A percentile compares a stretch with the other conserved stretches of the same genome.
phyloP scores from a whole-genome alignment of 2,113 vertebrate species.

The Euleptes europaea region DNA sequence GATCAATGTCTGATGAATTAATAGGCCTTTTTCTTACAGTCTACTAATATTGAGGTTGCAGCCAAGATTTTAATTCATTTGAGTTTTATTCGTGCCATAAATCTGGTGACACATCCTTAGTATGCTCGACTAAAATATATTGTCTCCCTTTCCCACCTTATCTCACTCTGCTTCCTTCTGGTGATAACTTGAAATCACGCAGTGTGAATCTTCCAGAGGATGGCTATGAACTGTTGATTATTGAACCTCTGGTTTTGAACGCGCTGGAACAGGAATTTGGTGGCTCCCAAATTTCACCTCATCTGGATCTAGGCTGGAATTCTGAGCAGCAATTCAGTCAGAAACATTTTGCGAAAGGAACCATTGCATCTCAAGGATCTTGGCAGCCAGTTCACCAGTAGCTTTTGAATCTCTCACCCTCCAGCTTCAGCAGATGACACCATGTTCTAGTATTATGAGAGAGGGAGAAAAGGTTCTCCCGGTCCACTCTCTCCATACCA shows the following conservation, averaged over 20 bases:
- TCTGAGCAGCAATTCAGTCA: too few relatives aligned
- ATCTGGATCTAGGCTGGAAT: too few relatives aligned
- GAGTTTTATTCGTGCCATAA: conserved; percentile 12
- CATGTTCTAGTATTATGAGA: too few relatives aligned
- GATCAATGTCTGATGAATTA: conserved; percentile 8
- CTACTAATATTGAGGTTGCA: conserved; percentile 18
- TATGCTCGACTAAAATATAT: conserved; percentile 3
- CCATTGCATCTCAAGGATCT: too few relatives aligned
- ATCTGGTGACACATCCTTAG: neutral
- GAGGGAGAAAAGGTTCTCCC: too few relatives aligned
- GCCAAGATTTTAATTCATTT: conserved; percentile 21
- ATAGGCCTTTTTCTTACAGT: neutral
- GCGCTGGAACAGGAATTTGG: neutral
- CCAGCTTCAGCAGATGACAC: too few relatives aligned
- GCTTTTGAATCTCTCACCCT: too few relatives aligned
- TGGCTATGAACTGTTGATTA: too few relatives aligned
- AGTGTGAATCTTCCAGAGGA: neutral
- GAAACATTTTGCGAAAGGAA: too few relatives aligned
- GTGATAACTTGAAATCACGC: neutral
- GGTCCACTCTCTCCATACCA: too few relatives aligned
- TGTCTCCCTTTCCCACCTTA: neutral
- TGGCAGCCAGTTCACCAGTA: too few relatives aligned
- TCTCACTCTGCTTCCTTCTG: neutral
- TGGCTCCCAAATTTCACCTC: neutral
- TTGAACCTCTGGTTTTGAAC: neutral